A percentile compares a stretch with the other conserved stretches of the same genome.
These are phyloP conservation scores for Nesidiocoris tenuis DNA, from an alignment of 2,888 invertebrate genomes.

Conservation along the genomic window DNA sequence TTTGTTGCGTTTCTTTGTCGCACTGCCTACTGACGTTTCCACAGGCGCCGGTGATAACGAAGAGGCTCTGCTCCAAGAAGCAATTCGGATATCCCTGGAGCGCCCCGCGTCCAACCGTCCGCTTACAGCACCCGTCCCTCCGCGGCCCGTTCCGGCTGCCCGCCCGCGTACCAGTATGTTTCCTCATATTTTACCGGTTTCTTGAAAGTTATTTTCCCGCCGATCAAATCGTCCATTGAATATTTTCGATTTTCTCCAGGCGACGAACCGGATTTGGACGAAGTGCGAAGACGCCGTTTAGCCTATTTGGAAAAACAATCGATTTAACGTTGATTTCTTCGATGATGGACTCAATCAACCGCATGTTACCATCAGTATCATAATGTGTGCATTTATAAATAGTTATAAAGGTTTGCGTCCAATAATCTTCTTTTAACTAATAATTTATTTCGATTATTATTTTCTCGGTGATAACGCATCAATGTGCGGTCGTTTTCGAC, in stretches of 20 bases:
- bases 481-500: no score
- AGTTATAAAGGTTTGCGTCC: no score
- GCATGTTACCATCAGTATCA: background rate
- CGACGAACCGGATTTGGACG: constrained; percentile 49
- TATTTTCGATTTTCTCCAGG: constrained; percentile 10
- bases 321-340: background rate
- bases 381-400: no score
- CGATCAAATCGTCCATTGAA: background rate
- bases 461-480: no score
- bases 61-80: constrained; percentile 56
- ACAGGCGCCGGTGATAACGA: constrained; percentile 51
- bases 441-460: no score
- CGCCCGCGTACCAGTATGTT: background rate
- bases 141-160: background rate
- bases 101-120: constrained; percentile 5
- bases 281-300: constrained; percentile 51
- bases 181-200: background rate
- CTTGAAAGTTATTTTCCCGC: no score
- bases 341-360: background rate
- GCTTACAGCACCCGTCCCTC: background rate
- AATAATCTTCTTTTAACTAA: no score
- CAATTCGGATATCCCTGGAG: constrained; percentile 49
- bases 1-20: no score
- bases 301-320: constrained; percentile 50
- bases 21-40: no score